Evolutionary conservation across 2,113 vertebrate genomes (phyloP), one percentile per base, ranked within the genome.

Genomic region (Mus pahari): DNA sequence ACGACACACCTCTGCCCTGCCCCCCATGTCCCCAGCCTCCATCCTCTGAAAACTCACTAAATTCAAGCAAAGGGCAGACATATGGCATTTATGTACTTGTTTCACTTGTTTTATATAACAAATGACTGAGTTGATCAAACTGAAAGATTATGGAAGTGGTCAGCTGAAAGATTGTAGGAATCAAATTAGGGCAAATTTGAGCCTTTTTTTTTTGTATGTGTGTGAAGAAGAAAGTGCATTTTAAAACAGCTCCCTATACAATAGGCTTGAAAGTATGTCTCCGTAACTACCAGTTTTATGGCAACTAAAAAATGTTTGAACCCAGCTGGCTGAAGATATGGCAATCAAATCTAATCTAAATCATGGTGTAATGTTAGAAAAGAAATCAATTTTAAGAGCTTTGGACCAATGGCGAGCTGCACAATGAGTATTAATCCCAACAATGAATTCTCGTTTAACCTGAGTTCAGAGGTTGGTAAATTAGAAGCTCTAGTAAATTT

Each of bases 161-260:
- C 94, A 94, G 84, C 60, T 62, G 12, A 78, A 92, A 84, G 3
- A 64, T 26, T 83, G 14, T 68, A 77, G 91, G 60, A 81, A 97
- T 81, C 48, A 90, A 96, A 97, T 96, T 90, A 95, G 42, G 17
- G 33, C 5, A 87, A 33, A 78, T 91, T 82, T 92, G 26, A 33
- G 48, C 42, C 39, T 14, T 50, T 50, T 74, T 92, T 48, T 48
- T 48, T 48, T n/a, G n/a, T n/a, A n/a, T n/a, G n/a, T n/a, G n/a
- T 92, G 62, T 79, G 78, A 90, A 95, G 70, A 89, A 92, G 87
- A 95, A 97, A 96, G 39, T 92, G 42, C 45, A 93, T 97, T 96
- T 97, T 96, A 95, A 94, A 96, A 92, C 33, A 89, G 53, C 78
- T 6, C 14, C 20, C 42, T 14, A 2, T 73, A 88, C 58, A 86